phyloP scores from a whole-genome alignment of 2,797 vertebrate species.

The Melanotaenia maccullochi region DNA sequence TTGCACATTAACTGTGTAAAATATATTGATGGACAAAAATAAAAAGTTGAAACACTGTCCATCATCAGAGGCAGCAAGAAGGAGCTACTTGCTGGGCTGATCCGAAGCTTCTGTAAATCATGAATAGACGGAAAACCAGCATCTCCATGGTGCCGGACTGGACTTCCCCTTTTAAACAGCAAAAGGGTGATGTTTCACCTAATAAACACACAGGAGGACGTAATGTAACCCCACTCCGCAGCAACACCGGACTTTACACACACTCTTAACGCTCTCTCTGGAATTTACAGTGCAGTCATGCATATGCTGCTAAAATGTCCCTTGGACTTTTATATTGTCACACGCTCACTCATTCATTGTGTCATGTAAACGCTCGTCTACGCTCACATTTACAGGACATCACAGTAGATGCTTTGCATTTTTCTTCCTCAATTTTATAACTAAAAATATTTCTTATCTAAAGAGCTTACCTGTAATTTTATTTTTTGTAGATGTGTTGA shows the following conservation, averaged over 20 bases:
- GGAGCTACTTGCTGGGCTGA: constrained; percentile 31
- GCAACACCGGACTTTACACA: constrained; percentile 69
- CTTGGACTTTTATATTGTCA: constrained; percentile 48
- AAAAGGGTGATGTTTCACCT: constrained; percentile 49
- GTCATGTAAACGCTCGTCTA: constrained; percentile 25
- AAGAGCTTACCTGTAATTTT: not conserved
- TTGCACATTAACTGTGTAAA: not conserved
- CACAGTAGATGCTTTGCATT: constrained; percentile 26
- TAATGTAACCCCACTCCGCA: constrained; percentile 32
- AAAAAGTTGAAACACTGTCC: constrained; percentile 26
- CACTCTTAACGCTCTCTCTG: constrained; percentile 50
- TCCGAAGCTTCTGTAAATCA: constrained; percentile 48
- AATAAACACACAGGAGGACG: constrained; percentile 40
- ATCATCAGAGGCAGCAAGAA: constrained; percentile 28
- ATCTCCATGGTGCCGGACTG: constrained; percentile 45
- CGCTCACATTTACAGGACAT: constrained; percentile 23
- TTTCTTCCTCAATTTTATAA: not conserved
- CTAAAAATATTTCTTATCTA: constrained; percentile 6
- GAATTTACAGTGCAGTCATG: constrained; percentile 72
- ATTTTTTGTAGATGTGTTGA: constrained; percentile 5
- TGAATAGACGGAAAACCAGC: constrained; percentile 38
- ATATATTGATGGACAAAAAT: not conserved
- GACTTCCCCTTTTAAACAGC: constrained; percentile 40
- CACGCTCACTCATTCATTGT: constrained; percentile 44
- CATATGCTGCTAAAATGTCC: constrained; percentile 66